Percentiles rank a stretch among this genome's conserved stretches.
Conservation (phyloP, 2,888 invertebrate genomes). For the Rugalucina vietnamica region DNA sequence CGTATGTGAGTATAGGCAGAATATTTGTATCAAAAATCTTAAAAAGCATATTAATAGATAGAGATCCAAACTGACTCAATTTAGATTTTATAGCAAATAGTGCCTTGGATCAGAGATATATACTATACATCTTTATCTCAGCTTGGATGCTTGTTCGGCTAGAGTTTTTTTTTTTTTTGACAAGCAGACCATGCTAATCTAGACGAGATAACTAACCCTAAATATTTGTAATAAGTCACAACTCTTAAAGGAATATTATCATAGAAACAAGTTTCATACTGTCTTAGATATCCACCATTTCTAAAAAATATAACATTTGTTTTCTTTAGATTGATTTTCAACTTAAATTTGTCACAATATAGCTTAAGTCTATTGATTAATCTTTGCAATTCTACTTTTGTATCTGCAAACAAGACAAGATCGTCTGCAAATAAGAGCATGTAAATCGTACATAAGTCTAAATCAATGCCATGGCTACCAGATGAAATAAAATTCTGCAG, state of each 20-base stretch:
- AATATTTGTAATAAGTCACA: neutral
- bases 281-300: conserved; percentile 2
- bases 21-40: neutral
- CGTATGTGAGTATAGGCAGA: neutral
- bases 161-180: neutral
- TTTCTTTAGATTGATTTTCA: neutral
- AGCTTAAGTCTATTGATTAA: neutral
- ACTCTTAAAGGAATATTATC: neutral
- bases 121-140: no score
- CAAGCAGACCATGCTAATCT: neutral
- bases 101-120: no score
- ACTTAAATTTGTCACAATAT: neutral
- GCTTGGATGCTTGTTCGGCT: neutral
- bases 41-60: neutral
- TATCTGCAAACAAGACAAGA: neutral
- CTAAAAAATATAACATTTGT: neutral
- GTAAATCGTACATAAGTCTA: neutral
- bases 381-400: neutral
- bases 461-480: neutral
- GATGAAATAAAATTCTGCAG: neutral
- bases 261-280: neutral
- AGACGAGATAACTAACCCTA: neutral
- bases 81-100: neutral
- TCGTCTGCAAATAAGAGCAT: neutral
- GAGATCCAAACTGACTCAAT: neutral